phyloP scores from a whole-genome alignment of 2,888 invertebrate genomes.

The Ectemnius lituratus region DNA sequence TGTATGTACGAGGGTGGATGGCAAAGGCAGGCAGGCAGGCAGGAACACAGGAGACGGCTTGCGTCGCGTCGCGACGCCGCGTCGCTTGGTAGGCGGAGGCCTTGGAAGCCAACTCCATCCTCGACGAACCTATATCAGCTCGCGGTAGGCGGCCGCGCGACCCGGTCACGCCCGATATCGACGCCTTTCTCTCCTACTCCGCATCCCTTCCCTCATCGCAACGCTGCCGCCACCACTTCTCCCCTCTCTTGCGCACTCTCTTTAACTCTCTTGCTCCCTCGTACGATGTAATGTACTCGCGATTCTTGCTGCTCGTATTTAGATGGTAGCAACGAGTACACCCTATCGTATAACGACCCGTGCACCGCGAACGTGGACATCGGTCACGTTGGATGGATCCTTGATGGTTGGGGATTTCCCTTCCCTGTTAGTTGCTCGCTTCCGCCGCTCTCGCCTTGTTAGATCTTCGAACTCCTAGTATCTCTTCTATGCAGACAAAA shows the following conservation, averaged over 20 bases:
- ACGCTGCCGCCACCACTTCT: not conserved
- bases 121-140: conserved; percentile 14
- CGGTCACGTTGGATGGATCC: conserved; percentile 20
- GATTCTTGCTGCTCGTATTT: not conserved
- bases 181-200: conserved; percentile 37
- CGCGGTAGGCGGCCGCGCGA: conserved; percentile 45
- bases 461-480: not conserved
- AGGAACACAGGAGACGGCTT: conserved; percentile 10
- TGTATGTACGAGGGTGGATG: conserved; percentile 15
- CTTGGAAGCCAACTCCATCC: conserved; percentile 39
- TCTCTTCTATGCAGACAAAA: too few species aligned
- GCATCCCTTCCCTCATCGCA: not conserved
- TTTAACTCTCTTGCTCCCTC: not conserved
- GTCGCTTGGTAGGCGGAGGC: conserved; percentile 37
- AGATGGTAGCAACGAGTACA: conserved; percentile 10
- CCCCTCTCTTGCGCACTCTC: not conserved
- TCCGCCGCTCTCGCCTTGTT: conserved; percentile 1
- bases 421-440: not conserved
- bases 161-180: conserved; percentile 52
- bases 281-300: too few species aligned
- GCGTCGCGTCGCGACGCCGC: not conserved
- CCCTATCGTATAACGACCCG: conserved; percentile 65
- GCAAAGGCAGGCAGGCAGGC: conserved; percentile 15
- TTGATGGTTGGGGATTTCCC: conserved; percentile 27
- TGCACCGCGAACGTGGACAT: conserved; percentile 13